A percentile compares a stretch with the other conserved stretches of the same genome.
These are phyloP conservation scores for Odontocerum albicorne DNA, from an alignment of 2,888 invertebrate species.

Conservation along the genomic window DNA sequence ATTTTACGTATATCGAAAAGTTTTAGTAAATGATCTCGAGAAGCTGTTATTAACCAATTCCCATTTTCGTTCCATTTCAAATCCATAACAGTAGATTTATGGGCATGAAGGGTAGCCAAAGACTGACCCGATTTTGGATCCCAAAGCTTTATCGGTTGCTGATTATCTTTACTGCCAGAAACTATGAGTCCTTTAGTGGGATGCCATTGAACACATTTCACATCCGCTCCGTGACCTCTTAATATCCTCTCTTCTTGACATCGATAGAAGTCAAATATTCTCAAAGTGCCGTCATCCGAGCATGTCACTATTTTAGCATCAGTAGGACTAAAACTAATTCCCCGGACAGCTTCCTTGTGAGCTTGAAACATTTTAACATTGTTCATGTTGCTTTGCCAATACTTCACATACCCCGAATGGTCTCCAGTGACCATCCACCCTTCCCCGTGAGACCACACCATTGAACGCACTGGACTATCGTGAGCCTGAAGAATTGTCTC, in stretches of 20 bases:
- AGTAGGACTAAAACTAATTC: constrained; percentile 99
- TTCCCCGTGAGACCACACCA: constrained; percentile 99
- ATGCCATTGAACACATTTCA: constrained; percentile 99
- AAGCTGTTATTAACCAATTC: constrained; percentile 98
- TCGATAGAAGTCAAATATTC: constrained; percentile 98
- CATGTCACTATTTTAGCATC: constrained; percentile 99
- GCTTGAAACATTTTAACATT: constrained; percentile 99
- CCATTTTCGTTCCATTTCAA: constrained; percentile 99
- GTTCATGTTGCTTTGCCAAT: constrained; percentile 99
- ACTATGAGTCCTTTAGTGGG: constrained; percentile 96
- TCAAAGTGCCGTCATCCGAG: constrained; percentile 98
- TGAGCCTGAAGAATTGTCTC: constrained; percentile 99
- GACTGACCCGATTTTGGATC: constrained; percentile 97
- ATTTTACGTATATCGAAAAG: constrained; percentile 97
- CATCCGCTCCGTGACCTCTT: constrained; percentile 96
- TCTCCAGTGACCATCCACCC: constrained; percentile 99
- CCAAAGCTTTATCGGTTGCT: constrained; percentile 99
- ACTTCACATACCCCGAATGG: constrained; percentile 98
- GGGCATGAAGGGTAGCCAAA: constrained; percentile 96
- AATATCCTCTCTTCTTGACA: constrained; percentile 95
- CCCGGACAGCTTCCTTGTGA: constrained; percentile 98
- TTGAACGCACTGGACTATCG: constrained; percentile 96
- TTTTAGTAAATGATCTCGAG: constrained; percentile 95
- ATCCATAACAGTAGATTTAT: constrained; percentile 99
- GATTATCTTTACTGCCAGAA: constrained; percentile 99